Evolutionary conservation across 2,113 vertebrate genomes (phyloP), one percentile per base, ranked within the genome.

Genomic region (Panthera tigris): DNA sequence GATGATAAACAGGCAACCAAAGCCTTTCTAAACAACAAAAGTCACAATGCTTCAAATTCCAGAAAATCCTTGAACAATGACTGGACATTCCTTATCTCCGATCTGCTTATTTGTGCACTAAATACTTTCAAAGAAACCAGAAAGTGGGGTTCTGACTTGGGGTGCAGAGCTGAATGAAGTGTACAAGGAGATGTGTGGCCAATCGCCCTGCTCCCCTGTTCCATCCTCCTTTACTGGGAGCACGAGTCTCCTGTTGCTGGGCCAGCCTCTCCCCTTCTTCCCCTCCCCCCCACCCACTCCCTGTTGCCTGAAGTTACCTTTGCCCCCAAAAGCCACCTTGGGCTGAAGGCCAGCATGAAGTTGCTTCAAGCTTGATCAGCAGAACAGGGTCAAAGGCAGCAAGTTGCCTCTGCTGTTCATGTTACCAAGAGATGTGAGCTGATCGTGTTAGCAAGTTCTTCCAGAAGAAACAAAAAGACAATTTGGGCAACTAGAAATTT

Each of bases 41-140:
- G 98, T 98, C 98, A 99, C 99, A 99, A 98, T 98, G 96, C 97
- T 97, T 89, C 92, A 91, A 98, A 99, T 99, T 99, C 99, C 99
- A 99, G 96, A 98, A 97, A 91, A 97, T 96, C 94, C 45, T 86
- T 96, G 94, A 98, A 98, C 98, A 99, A 98, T 98, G 97, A 95
- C 81, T 98, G 97, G 50, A 97, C 73, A 98, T 98, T 97, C 78
- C 95, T 97, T 82, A 31, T 39, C 73, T 93, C 95, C 86, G 83
- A 85, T 95, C 66, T 19, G 65, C 96, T 98, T 98, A 91, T 96
- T 96, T 97, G 90, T 96, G 97, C 95, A 95, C 52, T 78, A n/a
- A 63, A 92, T 0, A 33, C 93, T 98, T 98, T 98, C 98, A 98
- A 98, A 98, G 98, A 98, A 98, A 97, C 48, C 33, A 97, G 96